phyloP scores from a whole-genome alignment of 2,888 invertebrate genomes.

The Hybos culiciformis region DNA sequence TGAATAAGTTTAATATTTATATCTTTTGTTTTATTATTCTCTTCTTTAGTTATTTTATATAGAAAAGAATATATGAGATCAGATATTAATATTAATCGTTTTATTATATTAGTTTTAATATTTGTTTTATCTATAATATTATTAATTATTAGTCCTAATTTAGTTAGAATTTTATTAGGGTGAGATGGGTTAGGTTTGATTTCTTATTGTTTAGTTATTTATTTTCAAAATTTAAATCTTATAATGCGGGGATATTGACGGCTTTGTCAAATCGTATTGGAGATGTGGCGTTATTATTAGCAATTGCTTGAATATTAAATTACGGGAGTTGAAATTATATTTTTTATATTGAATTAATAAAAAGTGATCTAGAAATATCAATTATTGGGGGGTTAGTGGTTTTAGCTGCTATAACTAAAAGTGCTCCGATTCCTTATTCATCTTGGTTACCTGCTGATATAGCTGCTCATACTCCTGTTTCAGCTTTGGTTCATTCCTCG shows the following conservation, averaged over 20 bases:
- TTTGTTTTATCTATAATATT: conserved; percentile 54
- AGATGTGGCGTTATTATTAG: conserved; percentile 50
- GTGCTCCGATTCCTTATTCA: conserved; percentile 52
- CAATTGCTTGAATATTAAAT: conserved; percentile 44
- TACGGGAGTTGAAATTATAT: conserved; percentile 43
- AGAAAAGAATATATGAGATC: conserved; percentile 46
- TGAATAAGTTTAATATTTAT: conserved; percentile 51
- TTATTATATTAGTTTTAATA: conserved; percentile 49
- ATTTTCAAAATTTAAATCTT: conserved; percentile 46
- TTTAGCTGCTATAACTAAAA: conserved; percentile 49
- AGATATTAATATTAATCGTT: conserved; percentile 45
- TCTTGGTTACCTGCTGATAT: conserved; percentile 62
- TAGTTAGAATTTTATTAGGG: conserved; percentile 55
- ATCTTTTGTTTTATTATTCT: conserved; percentile 50
- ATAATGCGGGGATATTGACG: conserved; percentile 58
- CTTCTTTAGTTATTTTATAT: conserved; percentile 50
- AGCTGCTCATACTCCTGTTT: conserved; percentile 59
- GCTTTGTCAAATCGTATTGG: conserved; percentile 60
- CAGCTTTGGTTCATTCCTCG: conserved; percentile 64
- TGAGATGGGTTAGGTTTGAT: conserved; percentile 60
- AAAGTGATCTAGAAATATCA: conserved; percentile 34
- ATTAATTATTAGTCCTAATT: conserved; percentile 54
- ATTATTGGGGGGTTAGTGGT: conserved; percentile 37
- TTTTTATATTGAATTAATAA: conserved; percentile 40
- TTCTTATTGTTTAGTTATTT: conserved; percentile 53